phyloP scores from a whole-genome alignment of 2,113 vertebrate genomes.

The Theristicus caerulescens region DNA sequence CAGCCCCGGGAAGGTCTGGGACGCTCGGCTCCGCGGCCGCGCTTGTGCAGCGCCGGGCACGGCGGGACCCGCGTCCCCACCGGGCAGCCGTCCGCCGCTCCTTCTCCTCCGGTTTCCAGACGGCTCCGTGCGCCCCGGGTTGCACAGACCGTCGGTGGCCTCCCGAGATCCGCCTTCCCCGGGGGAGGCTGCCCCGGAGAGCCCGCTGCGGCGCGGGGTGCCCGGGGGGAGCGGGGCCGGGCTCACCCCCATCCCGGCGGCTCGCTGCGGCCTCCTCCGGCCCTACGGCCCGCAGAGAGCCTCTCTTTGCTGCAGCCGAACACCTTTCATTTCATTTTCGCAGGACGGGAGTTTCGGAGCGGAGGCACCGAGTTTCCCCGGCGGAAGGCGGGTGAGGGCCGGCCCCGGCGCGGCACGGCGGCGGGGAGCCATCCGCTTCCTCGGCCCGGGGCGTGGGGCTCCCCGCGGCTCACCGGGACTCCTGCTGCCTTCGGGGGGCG shows the following conservation, averaged over 20 bases:
- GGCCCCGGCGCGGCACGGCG: background rate
- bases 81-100: background rate
- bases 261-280: background rate
- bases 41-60: background rate
- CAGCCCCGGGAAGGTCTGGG: background rate
- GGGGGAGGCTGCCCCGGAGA: background rate
- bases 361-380: background rate
- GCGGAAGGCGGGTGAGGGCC: background rate
- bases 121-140: background rate
- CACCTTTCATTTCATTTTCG: background rate
- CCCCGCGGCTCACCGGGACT: conserved; percentile 61
- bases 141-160: too few relatives aligned
- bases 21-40: too few relatives aligned
- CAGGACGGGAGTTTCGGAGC: background rate
- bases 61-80: background rate
- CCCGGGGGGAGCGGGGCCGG: background rate
- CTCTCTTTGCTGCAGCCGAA: background rate
- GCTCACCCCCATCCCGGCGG: background rate
- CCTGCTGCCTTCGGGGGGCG: conserved; percentile 47
- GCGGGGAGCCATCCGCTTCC: background rate
- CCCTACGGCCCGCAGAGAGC: background rate
- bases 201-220: background rate
- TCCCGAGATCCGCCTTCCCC: background rate
- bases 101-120: background rate
- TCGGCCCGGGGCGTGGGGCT: background rate